Conservation (phyloP, 2,888 invertebrate species). For the Drosophila greeni region DNA sequence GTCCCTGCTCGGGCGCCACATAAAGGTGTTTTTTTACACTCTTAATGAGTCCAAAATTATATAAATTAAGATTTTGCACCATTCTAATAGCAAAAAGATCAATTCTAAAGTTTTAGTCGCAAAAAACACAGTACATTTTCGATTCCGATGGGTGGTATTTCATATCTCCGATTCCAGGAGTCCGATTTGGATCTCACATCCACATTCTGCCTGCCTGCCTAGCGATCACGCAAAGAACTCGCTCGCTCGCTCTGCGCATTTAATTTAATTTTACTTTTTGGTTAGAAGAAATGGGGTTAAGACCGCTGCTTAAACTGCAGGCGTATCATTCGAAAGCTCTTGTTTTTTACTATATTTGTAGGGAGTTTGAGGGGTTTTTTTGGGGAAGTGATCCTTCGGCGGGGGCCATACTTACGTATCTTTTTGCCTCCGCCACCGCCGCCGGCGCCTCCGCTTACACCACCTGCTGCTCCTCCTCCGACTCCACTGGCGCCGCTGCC, state of each 20-base stretch:
- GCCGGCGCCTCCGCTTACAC: slow-evolving; percentile 3
- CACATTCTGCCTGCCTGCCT: slow-evolving; percentile 31
- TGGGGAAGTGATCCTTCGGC: slow-evolving; percentile 22
- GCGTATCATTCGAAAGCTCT: not conserved
- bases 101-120: not conserved
- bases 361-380: slow-evolving; percentile 7
- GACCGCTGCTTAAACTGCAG: not conserved
- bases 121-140: slow-evolving; percentile 21
- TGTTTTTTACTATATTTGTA: not conserved
- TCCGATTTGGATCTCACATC: slow-evolving; percentile 16
- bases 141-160: not conserved
- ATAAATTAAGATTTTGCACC: not conserved
- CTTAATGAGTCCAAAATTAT: not conserved
- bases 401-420: slow-evolving; percentile 88
- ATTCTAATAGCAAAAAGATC: not conserved
- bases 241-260: slow-evolving; percentile 43
- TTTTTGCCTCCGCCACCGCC: slow-evolving; percentile 82
- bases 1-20: not conserved
- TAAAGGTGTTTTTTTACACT: not conserved
- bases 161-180: slow-evolving; percentile 1
- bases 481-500: not conserved
- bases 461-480: slow-evolving; percentile 9
- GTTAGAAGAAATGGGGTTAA: slow-evolving; percentile 4
- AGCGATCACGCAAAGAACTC: slow-evolving; percentile 40
- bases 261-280: slow-evolving; percentile 3